Base-by-base conservation (phyloP, 2,797 vertebrate species). In the Pipistrellus pygmaeus region DNA sequence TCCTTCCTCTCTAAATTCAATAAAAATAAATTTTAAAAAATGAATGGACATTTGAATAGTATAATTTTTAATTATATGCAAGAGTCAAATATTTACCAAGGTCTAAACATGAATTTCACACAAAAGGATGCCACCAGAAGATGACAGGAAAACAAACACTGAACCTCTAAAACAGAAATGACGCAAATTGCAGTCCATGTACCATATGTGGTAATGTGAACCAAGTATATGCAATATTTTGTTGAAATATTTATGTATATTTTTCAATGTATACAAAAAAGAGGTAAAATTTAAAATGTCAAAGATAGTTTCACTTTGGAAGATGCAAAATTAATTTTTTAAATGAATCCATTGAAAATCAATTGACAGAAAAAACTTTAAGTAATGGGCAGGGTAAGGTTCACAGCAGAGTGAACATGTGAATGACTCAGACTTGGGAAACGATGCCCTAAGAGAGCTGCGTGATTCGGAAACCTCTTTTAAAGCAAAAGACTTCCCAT, bases 321-420 rank as follows among this genome's bases (percentile, higher is more conserved):
- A 86, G 27, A 92, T 4, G 25, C n/a, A 82, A 94, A 84, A 85
- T 60, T 51, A 71, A 46, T 41, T 25, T 25, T 92, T n/a, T 72
- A 90, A 94, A 62, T 76, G 38, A 85, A 66, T 62, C 20, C 18
- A 76, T 25, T 66, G 62, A 76, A 83, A 83, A 84, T 41, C 14
- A 41, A 85, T 23, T 53, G 68, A 64, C 85, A 82, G 77, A 23
- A 55, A 93, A 75, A 55, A 46, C 7, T 38, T 20, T 15, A 90
- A 66, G 32, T 27, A 64, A 89, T 30, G 27, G 57, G n/a, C 8
- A 80, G 72, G 73, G 32, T n/a, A 46, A 64, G 30, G 53, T 80
- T 27, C 69, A 38, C 11, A 62, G 55, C 62, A 82, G 20, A 78
- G 55, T 2, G 38, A 76, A 53, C 14, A 25, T 0, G 15, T 13